phyloP scores from a whole-genome alignment of 2,797 vertebrate species.

The Philypnodon macrostomus region DNA sequence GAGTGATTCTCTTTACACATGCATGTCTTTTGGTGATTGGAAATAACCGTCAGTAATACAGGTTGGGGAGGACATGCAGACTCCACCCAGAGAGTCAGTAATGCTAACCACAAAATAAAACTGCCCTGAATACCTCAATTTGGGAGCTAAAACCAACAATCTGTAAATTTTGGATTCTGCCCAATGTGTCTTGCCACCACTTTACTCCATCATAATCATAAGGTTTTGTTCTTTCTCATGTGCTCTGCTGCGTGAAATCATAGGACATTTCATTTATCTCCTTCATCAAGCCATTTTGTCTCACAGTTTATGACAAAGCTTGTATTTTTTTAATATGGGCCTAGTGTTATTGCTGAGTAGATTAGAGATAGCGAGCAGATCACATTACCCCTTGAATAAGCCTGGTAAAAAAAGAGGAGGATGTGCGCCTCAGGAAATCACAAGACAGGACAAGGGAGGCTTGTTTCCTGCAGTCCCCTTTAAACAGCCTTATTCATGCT shows the following conservation, averaged over 20 bases:
- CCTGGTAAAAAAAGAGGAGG: constrained; percentile 66
- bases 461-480: constrained; percentile 71
- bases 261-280: constrained; percentile 15
- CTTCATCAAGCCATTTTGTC: constrained; percentile 21
- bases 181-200: no score
- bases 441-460: constrained; percentile 71
- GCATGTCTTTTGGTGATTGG: no score
- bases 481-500: constrained; percentile 76
- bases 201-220: background rate
- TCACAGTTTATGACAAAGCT: constrained; percentile 14
- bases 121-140: no score
- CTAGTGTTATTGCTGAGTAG: constrained; percentile 51
- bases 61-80: no score
- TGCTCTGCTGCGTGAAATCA: constrained; percentile 11
- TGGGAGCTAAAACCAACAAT: no score
- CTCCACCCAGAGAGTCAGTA: no score
- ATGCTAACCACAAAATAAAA: no score
- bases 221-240: background rate
- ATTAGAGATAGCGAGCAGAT: constrained; percentile 56
- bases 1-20: no score
- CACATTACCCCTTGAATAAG: constrained; percentile 67
- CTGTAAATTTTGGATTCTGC: no score
- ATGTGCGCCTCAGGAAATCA: constrained; percentile 75
- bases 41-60: no score
- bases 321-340: constrained; percentile 35